phyloP scores from a whole-genome alignment of 2,797 vertebrate species.

The Xyrichtys novacula region DNA sequence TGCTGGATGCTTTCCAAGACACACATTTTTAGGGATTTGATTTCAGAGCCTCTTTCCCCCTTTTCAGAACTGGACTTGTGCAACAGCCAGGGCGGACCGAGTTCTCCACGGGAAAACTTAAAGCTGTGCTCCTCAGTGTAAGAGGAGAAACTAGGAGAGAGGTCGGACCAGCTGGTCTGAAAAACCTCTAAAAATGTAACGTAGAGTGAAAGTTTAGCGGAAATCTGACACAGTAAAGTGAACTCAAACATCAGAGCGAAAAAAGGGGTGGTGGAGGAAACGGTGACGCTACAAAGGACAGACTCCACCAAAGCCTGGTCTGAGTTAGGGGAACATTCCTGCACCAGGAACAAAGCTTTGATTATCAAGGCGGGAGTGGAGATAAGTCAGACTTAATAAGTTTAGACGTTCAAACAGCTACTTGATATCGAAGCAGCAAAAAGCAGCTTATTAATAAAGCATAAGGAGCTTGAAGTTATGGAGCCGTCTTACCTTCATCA shows the following conservation, averaged over 20 bases:
- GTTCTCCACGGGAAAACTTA: conserved; percentile 27
- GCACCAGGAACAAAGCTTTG: conserved; percentile 68
- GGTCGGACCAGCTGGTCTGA: not conserved
- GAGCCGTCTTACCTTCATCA: conserved; percentile 80
- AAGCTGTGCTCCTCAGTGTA: not conserved
- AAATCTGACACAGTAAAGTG: conserved; percentile 27
- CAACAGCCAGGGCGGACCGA: conserved; percentile 34
- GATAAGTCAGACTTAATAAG: conserved; percentile 49
- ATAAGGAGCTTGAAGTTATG: conserved; percentile 8
- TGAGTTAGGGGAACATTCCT: conserved; percentile 71
- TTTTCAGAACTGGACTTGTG: conserved; percentile 60
- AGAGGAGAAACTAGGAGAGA: not conserved
- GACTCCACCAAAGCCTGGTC: conserved; percentile 64
- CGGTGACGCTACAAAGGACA: conserved; percentile 61
- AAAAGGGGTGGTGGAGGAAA: conserved; percentile 49
- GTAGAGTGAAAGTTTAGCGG: conserved; percentile 14
- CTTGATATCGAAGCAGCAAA: conserved; percentile 23
- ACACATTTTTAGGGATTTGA: conserved; percentile 85
- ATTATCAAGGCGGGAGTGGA: conserved; percentile 66
- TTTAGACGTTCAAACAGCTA: conserved; percentile 42
- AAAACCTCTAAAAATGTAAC: not conserved
- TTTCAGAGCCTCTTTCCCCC: conserved; percentile 78
- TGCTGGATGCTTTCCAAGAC: conserved; percentile 79
- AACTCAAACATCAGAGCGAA: conserved; percentile 46
- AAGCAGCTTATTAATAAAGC: not conserved